Percentiles rank a stretch among this genome's conserved stretches.
Evolutionary conservation across 2,797 vertebrate genomes (phyloP).

Genomic region (Glossophaga mutica): DNA sequence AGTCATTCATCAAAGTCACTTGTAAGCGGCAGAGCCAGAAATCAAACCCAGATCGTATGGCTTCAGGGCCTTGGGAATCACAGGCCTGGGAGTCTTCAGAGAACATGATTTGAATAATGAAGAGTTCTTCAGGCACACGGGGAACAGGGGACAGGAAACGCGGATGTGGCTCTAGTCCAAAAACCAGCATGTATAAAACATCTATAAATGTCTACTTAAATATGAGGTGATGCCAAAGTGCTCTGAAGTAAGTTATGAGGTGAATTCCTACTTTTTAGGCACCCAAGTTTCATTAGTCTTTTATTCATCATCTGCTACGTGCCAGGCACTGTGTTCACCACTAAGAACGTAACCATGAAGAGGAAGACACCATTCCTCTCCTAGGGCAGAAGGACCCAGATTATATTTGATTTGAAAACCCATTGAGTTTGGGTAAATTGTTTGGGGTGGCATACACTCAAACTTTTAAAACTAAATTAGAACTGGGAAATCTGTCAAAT

Average conservation of each 20-base stretch:
- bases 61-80: neutral
- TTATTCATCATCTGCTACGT: neutral
- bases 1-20: neutral
- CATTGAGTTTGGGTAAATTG: constrained; percentile 58
- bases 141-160: neutral
- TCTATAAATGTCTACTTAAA: neutral
- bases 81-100: neutral
- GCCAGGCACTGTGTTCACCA: neutral
- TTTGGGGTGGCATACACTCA: constrained; percentile 60
- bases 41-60: neutral
- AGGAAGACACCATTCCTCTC: neutral
- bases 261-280: neutral
- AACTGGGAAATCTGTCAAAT: constrained; percentile 68
- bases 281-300: neutral
- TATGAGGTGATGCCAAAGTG: neutral
- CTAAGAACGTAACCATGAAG: neutral
- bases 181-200: neutral
- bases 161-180: neutral
- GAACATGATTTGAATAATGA: neutral
- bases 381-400: neutral
- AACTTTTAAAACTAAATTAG: constrained; percentile 71
- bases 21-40: neutral
- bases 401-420: constrained; percentile 60
- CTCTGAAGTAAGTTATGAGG: neutral
- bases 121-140: neutral